A percentile compares a stretch with the other conserved stretches of the same genome.
phyloP scores from a whole-genome alignment of 2,113 vertebrate genomes.

The Neogobius melanostomus region DNA sequence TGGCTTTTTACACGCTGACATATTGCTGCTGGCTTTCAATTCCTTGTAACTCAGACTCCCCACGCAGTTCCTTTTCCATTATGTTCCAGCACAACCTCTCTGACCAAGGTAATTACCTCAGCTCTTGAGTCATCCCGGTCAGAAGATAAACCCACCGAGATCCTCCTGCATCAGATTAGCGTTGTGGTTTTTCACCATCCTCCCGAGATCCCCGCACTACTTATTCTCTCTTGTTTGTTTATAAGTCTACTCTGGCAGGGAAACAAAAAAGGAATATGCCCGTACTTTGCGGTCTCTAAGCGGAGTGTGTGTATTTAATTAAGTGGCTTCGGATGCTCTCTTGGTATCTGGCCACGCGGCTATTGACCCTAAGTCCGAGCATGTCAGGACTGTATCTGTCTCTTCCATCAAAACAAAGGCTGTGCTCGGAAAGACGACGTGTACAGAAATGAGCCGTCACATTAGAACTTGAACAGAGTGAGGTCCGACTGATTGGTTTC shows the following conservation, averaged over 20 bases:
- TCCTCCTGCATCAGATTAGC: constrained; percentile 54
- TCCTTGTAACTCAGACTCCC: constrained; percentile 50
- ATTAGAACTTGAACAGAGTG: constrained; percentile 10
- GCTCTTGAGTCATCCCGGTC: constrained; percentile 51
- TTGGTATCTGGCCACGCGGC: constrained; percentile 56
- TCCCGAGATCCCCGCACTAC: constrained; percentile 32
- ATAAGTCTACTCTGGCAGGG: constrained; percentile 57
- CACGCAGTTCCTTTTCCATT: constrained; percentile 50
- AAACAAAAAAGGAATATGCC: constrained; percentile 45
- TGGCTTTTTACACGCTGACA: not conserved
- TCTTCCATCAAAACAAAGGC: constrained; percentile 56
- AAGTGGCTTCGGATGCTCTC: constrained; percentile 53
- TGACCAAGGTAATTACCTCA: constrained; percentile 69
- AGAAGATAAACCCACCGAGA: constrained; percentile 59
- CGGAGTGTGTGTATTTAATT: constrained; percentile 69
- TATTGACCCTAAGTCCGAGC: constrained; percentile 65
- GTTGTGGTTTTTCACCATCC: constrained; percentile 28
- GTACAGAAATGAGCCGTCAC: constrained; percentile 39
- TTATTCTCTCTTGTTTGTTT: constrained; percentile 60
- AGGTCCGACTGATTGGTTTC: no score
- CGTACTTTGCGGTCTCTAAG: constrained; percentile 62
- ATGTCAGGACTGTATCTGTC: constrained; percentile 68
- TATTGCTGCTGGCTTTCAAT: constrained; percentile 29
- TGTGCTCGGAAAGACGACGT: constrained; percentile 53
- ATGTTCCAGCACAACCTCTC: constrained; percentile 54